A percentile compares a stretch with the other conserved stretches of the same genome.
Evolutionary conservation across 1,140 invertebrate species (phyloP).

Genomic region (Lepidotrigona ventralis): DNA sequence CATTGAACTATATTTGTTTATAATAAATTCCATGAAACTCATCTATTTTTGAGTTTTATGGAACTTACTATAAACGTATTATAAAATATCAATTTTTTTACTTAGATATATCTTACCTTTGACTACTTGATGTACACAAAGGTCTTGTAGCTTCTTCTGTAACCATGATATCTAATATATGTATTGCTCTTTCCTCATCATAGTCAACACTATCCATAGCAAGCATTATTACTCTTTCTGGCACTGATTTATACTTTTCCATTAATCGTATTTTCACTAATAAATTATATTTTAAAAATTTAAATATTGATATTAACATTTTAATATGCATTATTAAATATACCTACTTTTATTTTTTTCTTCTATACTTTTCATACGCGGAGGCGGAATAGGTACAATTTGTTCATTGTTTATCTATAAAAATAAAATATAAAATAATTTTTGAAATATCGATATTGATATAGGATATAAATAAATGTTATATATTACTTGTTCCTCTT

Average conservation of each 20-base stretch:
- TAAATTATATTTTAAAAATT: conserved; percentile 62
- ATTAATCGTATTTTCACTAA: conserved; percentile 88
- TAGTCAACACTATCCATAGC: conserved; percentile 93
- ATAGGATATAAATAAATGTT: conserved; percentile 7
- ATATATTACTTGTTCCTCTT: conserved; percentile 79
- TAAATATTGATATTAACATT: conserved; percentile 5
- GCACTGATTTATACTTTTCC: conserved; percentile 86
- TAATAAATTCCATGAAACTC: neutral
- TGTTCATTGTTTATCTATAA: conserved; percentile 77
- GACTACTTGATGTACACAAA: conserved; percentile 74
- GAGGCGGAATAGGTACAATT: conserved; percentile 80
- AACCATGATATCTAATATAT: conserved; percentile 88
- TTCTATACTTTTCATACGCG: conserved; percentile 85
- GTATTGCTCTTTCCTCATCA: conserved; percentile 88
- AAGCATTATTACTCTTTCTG: conserved; percentile 89
- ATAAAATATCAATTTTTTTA: neutral
- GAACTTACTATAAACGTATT: too few relatives aligned
- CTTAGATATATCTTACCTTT: conserved; percentile 67
- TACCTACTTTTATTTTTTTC: conserved; percentile 88
- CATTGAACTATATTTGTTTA: neutral
- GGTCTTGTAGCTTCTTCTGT: conserved; percentile 78
- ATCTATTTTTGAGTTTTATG: neutral
- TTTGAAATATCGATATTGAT: neutral
- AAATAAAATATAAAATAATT: conserved; percentile 19
- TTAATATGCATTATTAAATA: conserved; percentile 27